Conservation (phyloP, 2,113 vertebrate species). For the Campylomormyrus tamandua region DNA sequence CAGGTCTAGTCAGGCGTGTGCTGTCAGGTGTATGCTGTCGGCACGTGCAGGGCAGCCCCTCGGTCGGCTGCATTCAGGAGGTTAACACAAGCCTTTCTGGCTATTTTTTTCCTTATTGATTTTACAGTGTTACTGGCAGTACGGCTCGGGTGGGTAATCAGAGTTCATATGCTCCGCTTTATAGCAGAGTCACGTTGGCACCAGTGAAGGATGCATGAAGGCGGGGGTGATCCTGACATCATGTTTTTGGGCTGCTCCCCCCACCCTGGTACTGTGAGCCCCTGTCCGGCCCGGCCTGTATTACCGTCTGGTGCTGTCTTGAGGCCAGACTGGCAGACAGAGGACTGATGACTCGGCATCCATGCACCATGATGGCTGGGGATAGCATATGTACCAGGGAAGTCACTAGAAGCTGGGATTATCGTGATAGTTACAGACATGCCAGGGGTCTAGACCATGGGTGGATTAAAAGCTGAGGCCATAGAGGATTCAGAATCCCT, state of each 20-base stretch:
- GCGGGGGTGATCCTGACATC: neutral
- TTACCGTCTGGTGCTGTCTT: neutral
- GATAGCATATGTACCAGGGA: neutral
- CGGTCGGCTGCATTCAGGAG: neutral
- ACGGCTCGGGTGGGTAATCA: neutral
- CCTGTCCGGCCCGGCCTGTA: neutral
- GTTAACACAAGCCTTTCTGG: neutral
- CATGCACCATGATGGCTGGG: neutral
- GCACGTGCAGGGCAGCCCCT: neutral
- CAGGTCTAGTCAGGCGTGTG: conserved; percentile 24
- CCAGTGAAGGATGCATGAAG: neutral
- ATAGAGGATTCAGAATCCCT: neutral
- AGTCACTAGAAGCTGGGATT: neutral
- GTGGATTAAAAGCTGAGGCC: neutral
- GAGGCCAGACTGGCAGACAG: neutral
- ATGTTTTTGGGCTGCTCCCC: neutral
- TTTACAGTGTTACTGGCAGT: neutral
- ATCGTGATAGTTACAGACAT: neutral
- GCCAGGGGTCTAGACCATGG: neutral
- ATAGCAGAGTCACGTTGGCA: neutral
- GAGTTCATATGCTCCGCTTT: neutral
- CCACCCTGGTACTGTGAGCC: neutral
- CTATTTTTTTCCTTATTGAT: neutral
- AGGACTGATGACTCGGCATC: neutral
- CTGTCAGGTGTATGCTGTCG: neutral